Base-by-base conservation (phyloP, 1,140 invertebrate species). In the Anthonomus grandis region DNA sequence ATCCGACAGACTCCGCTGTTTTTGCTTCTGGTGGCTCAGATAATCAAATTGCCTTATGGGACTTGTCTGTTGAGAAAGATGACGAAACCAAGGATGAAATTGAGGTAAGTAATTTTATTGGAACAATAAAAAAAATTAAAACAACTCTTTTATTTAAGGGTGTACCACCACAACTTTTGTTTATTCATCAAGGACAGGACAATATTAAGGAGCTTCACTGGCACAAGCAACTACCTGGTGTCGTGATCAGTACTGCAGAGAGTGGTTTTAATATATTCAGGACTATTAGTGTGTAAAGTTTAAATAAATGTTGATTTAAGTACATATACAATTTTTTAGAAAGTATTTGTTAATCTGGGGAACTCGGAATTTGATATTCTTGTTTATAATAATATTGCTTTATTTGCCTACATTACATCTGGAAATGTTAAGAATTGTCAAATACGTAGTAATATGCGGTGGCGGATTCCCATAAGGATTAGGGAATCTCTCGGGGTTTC, bases 201-300 rank as follows among this genome's bases (percentile, higher is more conserved):
- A 94, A 98, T 67, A 89, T 99, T 19, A 99, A 99, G 77, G 97
- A 99, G 80, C 74, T 98, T 12, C 97, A 99, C 71, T 99, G 97
- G 97, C 97, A 99, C 78, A 83, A 86, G 19, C 96, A 99, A 73
- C 80, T 97, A 60, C 87, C 95, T 9, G 95, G 96, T 10, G 83
- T 95, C 2, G 78, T 99, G 23, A 81, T 99, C n/a, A 95, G 91
- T 25, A 99, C 97, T 17, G 93, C 97, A 19, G 82, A 89, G 56
- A 90, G 86, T 70, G 96, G 95, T 39, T 97, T 99, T 67, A 97
- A 99, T 79, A 82, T 98, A 69, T 99, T 99, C 72, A 86, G 91
- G 78, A 97, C 97, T n/a, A 96, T 98, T 62, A 97, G 93, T 83
- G 87, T 97, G 59, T 98, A 81, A 87, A 62, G n/a, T n/a, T n/a